Base-by-base conservation (phyloP, 2,113 vertebrate genomes). In the Thalassoma bifasciatum region DNA sequence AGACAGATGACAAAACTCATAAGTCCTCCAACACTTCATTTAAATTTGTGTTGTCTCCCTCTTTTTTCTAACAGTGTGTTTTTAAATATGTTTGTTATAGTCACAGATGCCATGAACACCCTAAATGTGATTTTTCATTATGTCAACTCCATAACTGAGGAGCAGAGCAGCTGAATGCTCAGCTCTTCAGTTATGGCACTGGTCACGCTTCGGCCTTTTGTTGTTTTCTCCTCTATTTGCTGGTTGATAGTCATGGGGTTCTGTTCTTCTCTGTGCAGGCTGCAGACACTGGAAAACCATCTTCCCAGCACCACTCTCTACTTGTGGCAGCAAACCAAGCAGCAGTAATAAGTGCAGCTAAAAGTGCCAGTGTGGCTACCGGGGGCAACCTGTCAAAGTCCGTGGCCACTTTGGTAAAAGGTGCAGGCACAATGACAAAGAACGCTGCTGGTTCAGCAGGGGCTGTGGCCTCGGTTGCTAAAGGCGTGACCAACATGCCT, bases 241-340 rank as follows among this genome's bases (percentile, higher is more conserved):
- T 77, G 14, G 5, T 53, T 66, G 64, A 77, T 38, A 40, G 24
- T 11, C 79, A 21, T 72, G 66, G 46, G 4, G 12, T 1, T 73
- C 40, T 68, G 1, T 82, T 58, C n/a, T 72, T 3, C 44, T 80
- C 5, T 30, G 11, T 26, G 34, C 81, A 93, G 92, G 50, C 83
- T 4, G 62, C 71, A 9, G 92, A 92, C 17, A 73, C 81, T 16
- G 74, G 81, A 56, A 94, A 90, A 77, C 77, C 90, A 22, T 63
- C 85, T 11, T 61, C 90, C 50, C 93, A 91, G 77, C 91, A 92
- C 44, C 89, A 90, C 63, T 85, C 92, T 3, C 84, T 94, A 37
- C 85, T 94, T 65, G 84, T 94, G 81, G 91, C 93, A 61, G 90
- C 93, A 82, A 94, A 92, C 83, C 93, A 94, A 78, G 92, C 93